phyloP scores from a whole-genome alignment of 2,797 vertebrate genomes.

The Neoniphon sammara region DNA sequence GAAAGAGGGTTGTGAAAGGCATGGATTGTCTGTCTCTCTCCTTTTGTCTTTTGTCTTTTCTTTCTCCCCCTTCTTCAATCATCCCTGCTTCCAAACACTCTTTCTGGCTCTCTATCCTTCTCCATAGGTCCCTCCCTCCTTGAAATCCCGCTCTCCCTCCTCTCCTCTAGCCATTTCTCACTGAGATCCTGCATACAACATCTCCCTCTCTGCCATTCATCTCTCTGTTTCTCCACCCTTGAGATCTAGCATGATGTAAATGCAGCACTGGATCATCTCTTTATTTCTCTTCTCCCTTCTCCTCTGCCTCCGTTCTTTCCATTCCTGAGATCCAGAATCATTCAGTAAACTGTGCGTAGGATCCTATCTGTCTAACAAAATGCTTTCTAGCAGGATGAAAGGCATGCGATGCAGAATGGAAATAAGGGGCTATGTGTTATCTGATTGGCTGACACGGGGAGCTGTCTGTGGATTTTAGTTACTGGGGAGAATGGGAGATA shows the following conservation, averaged over 20 bases:
- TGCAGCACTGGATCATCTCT: conserved; percentile 8
- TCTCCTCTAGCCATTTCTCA: background rate
- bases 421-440: conserved; percentile 76
- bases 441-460: conserved; percentile 75
- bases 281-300: background rate
- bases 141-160: background rate
- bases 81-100: conserved; percentile 24
- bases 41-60: background rate
- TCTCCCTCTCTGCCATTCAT: background rate
- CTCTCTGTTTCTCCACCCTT: conserved; percentile 21
- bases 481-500: conserved; percentile 76
- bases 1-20: conserved; percentile 25
- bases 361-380: conserved; percentile 61
- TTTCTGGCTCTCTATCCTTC: conserved; percentile 22
- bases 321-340: conserved; percentile 31
- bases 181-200: too few species aligned
- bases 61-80: conserved; percentile 21
- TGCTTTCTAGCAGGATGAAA: conserved; percentile 70
- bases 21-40: background rate
- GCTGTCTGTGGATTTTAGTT: conserved; percentile 77
- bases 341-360: conserved; percentile 57
- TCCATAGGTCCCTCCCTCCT: background rate
- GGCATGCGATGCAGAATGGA: conserved; percentile 56
- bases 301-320: conserved; percentile 16
- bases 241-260: background rate